phyloP scores from a whole-genome alignment of 2,888 invertebrate genomes.

The Thymelicus lineola region DNA sequence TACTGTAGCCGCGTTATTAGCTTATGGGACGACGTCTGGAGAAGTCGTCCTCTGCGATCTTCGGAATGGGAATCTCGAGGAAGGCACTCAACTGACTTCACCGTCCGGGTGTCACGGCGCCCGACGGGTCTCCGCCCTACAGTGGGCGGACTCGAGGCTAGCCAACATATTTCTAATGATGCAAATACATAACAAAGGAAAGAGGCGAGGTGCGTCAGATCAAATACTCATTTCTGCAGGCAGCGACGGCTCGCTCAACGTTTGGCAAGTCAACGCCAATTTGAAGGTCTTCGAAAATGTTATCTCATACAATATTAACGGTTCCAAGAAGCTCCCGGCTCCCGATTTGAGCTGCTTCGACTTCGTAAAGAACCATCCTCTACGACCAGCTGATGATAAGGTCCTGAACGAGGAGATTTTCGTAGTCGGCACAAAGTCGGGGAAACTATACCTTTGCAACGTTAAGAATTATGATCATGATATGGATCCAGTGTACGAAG shows the following conservation, averaged over 20 bases:
- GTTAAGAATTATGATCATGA: constrained; percentile 37
- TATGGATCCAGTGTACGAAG: constrained; percentile 66
- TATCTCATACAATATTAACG: constrained; percentile 60
- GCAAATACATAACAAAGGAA: constrained; percentile 64
- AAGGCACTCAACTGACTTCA: constrained; percentile 58
- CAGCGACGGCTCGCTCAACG: constrained; percentile 58
- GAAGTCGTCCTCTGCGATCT: constrained; percentile 71
- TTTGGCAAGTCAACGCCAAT: constrained; percentile 70
- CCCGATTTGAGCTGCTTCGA: constrained; percentile 73
- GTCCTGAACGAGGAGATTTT: constrained; percentile 60
- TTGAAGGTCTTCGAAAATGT: constrained; percentile 64
- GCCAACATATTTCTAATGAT: constrained; percentile 63
- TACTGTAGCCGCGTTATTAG: constrained; percentile 60
- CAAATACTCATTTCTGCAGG: constrained; percentile 53
- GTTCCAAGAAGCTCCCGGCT: constrained; percentile 53
- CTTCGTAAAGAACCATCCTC: constrained; percentile 62
- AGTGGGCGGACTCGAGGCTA: constrained; percentile 65
- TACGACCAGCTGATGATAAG: constrained; percentile 61
- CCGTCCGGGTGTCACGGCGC: constrained; percentile 67
- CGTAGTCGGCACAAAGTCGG: constrained; percentile 67
- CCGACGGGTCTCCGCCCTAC: constrained; percentile 58
- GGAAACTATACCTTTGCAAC: constrained; percentile 63
- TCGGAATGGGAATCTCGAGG: constrained; percentile 51
- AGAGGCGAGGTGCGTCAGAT: constrained; percentile 66
- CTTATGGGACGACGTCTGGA: constrained; percentile 70